Evolutionary conservation across 2,888 invertebrate species (phyloP).

Genomic region (Melanostoma scalare): DNA sequence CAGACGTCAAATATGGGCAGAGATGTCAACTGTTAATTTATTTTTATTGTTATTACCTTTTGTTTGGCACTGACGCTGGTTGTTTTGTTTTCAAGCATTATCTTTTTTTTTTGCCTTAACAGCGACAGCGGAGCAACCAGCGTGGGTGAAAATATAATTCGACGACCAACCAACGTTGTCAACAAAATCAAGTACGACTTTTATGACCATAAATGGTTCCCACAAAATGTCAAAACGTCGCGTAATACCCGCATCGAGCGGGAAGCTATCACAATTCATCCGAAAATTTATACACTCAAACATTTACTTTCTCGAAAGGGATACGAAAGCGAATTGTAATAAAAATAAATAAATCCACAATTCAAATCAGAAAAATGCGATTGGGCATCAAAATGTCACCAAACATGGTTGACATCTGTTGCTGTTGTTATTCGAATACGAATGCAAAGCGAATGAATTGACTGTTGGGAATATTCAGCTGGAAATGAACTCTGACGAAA

Average conservation of each 20-base stretch:
- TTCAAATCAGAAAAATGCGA: slow-evolving; percentile 36
- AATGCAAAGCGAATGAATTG: slow-evolving; percentile 19
- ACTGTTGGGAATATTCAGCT: slow-evolving; percentile 25
- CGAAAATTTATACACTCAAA: not conserved
- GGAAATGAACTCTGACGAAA: slow-evolving; percentile 7
- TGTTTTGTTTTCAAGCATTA: slow-evolving; percentile 2
- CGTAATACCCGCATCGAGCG: not conserved
- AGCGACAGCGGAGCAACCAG: slow-evolving; percentile 6
- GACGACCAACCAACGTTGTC: slow-evolving; percentile 14
- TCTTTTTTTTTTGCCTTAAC: slow-evolving; percentile 7
- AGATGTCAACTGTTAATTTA: slow-evolving; percentile 65
- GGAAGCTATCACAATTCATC: slow-evolving; percentile 11
- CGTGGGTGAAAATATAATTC: slow-evolving; percentile 42
- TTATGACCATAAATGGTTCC: slow-evolving; percentile 56
- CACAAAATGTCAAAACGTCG: slow-evolving; percentile 23
- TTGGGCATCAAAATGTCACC: slow-evolving; percentile 43
- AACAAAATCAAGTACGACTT: slow-evolving; percentile 51
- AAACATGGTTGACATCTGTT: slow-evolving; percentile 57
- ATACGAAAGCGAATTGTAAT: not conserved
- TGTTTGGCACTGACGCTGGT: slow-evolving; percentile 28
- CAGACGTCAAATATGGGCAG: slow-evolving; percentile 60
- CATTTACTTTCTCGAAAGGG: slow-evolving; percentile 36
- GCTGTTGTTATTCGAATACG: slow-evolving; percentile 42
- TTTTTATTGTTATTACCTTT: slow-evolving; percentile 66
- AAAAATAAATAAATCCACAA: slow-evolving; percentile 20